phyloP scores from a whole-genome alignment of 2,797 vertebrate species.

The Hypotaenidia philippensis region DNA sequence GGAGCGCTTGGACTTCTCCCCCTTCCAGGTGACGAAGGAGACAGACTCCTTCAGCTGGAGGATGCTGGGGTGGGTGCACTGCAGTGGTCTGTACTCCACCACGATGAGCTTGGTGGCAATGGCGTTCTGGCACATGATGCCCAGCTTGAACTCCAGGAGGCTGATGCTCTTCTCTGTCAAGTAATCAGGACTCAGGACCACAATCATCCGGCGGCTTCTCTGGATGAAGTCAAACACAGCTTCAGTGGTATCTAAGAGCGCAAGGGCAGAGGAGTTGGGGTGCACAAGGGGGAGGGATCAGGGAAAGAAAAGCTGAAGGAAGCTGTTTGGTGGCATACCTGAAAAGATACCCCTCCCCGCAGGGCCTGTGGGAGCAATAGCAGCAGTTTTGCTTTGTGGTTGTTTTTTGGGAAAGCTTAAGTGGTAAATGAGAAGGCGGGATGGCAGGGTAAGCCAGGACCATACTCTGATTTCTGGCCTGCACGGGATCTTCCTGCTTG shows the following conservation, averaged over 20 bases:
- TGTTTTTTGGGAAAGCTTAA: neutral
- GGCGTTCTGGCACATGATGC: slow-evolving; percentile 87
- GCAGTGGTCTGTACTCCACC: slow-evolving; percentile 82
- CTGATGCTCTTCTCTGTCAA: slow-evolving; percentile 91
- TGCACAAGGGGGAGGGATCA: neutral
- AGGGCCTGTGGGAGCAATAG: neutral
- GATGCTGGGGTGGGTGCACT: slow-evolving; percentile 81
- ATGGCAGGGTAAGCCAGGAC: neutral
- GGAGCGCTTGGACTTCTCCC: slow-evolving; percentile 80
- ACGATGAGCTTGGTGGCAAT: slow-evolving; percentile 83
- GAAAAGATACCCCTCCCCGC: neutral
- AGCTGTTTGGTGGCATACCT: neutral
- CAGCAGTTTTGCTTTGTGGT: neutral
- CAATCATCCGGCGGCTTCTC: slow-evolving; percentile 89
- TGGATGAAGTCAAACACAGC: slow-evolving; percentile 88
- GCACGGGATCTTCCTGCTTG: neutral
- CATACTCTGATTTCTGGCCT: neutral
- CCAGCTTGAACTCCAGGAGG: slow-evolving; percentile 91
- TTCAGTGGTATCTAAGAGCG: slow-evolving; percentile 84
- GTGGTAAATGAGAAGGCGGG: neutral
- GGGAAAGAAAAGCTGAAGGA: slow-evolving; percentile 22
- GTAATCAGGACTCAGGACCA: slow-evolving; percentile 89
- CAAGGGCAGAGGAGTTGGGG: slow-evolving; percentile 54
- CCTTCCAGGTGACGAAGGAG: slow-evolving; percentile 87
- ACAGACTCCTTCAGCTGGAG: slow-evolving; percentile 84